Percentiles rank a stretch among this genome's conserved stretches.
Evolutionary conservation across 2,113 vertebrate species (phyloP).

Genomic region (Emydura subglobosa): DNA sequence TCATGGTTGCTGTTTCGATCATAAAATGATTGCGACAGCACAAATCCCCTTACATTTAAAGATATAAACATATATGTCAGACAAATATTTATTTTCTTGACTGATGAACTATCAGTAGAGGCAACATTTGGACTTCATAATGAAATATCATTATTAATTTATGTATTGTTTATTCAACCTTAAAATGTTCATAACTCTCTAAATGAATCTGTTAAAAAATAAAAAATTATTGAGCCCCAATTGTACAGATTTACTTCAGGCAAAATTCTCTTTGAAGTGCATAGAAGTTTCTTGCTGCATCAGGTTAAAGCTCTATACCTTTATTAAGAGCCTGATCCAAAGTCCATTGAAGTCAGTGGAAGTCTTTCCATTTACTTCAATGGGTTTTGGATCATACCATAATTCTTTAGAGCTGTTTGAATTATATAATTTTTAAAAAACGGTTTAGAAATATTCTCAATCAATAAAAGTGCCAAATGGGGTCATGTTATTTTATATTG

Average conservation of each 20-base stretch:
- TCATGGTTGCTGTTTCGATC: background rate
- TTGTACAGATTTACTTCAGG: background rate
- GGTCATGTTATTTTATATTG: background rate
- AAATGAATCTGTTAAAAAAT: background rate
- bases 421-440: accelerated
- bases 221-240: accelerated
- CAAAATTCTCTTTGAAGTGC: background rate
- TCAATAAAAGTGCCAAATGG: background rate
- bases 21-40: background rate
- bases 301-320: background rate
- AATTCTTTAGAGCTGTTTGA: background rate
- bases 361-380: background rate
- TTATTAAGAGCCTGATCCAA: background rate
- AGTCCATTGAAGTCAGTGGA: background rate
- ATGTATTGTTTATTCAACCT: accelerated
- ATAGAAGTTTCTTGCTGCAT: accelerated
- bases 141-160: accelerated
- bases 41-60: background rate
- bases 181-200: accelerated
- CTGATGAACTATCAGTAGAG: background rate
- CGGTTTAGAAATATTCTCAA: background rate
- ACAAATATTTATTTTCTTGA: background rate
- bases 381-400: background rate
- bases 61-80: background rate
- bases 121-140: accelerated